Percentiles rank a stretch among this genome's conserved stretches.
phyloP scores from a whole-genome alignment of 2,888 invertebrate genomes.

The Melieria crassipennis region DNA sequence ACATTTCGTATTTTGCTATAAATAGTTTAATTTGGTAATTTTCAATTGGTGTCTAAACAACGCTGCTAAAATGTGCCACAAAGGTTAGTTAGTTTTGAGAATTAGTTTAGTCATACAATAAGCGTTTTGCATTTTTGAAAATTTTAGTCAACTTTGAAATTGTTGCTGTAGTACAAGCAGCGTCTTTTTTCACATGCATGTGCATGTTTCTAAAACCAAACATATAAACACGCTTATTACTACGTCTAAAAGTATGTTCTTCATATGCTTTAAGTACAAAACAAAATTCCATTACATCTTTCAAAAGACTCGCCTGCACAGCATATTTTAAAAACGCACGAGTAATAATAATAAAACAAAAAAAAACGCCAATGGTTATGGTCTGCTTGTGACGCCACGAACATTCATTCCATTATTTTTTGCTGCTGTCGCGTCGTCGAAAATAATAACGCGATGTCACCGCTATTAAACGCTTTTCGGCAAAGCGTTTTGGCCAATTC shows the following conservation, averaged over 20 bases:
- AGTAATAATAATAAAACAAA: neutral
- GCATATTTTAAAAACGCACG: neutral
- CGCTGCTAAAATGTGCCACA: too few species aligned
- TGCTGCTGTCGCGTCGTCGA: constrained; percentile 55
- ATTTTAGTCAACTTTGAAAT: neutral
- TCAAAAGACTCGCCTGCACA: neutral
- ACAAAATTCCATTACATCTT: too few species aligned
- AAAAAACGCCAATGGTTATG: neutral
- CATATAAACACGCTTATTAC: too few species aligned
- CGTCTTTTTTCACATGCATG: too few species aligned
- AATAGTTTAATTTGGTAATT: too few species aligned
- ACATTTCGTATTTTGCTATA: too few species aligned
- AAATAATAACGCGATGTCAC: constrained; percentile 54
- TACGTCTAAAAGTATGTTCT: neutral
- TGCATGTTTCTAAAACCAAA: too few species aligned
- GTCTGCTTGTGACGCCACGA: neutral
- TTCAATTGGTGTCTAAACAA: too few species aligned
- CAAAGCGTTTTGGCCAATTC: constrained; percentile 66
- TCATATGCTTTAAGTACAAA: too few species aligned
- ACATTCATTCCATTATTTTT: constrained; percentile 44
- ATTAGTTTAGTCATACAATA: neutral
- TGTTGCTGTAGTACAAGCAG: neutral
- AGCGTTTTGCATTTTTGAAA: neutral
- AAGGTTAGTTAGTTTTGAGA: too few species aligned
- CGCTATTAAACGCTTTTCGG: constrained; percentile 55